Conservation (phyloP, 1,140 invertebrate genomes). For the Cherax destructor region DNA sequence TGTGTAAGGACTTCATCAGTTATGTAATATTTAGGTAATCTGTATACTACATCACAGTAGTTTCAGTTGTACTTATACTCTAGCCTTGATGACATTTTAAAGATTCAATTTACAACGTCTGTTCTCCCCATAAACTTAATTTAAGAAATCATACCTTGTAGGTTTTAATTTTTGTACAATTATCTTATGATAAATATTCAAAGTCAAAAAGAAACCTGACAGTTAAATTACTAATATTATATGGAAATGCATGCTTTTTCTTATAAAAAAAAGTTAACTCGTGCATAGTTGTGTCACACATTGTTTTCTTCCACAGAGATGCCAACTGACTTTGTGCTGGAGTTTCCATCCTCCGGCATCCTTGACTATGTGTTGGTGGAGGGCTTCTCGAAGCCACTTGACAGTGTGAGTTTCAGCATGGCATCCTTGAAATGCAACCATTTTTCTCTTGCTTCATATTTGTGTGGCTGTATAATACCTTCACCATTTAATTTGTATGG, state of each 20-base stretch:
- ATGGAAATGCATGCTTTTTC: not conserved
- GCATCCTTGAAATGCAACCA: not conserved
- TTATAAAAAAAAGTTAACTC: no score
- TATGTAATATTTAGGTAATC: no score
- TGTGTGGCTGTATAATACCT: no score
- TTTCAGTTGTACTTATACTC: no score
- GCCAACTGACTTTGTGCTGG: conserved; percentile 77
- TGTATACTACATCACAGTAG: no score
- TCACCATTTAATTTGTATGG: no score
- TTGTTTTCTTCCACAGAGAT: conserved; percentile 74
- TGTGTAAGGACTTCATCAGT: no score
- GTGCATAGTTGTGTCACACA: no score
- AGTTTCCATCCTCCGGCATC: conserved; percentile 78
- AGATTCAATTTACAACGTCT: no score
- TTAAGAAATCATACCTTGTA: no score
- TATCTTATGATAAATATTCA: not conserved
- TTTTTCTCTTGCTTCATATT: not conserved
- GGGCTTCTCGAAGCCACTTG: conserved; percentile 73
- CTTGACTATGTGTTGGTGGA: conserved; percentile 78
- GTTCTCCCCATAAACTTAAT: no score
- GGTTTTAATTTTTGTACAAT: not conserved
- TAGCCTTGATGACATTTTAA: no score
- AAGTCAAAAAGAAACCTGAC: not conserved
- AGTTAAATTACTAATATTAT: not conserved
- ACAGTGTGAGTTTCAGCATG: conserved; percentile 25